Base-by-base conservation (phyloP, 2,797 vertebrate genomes). In the Xenops minutus region DNA sequence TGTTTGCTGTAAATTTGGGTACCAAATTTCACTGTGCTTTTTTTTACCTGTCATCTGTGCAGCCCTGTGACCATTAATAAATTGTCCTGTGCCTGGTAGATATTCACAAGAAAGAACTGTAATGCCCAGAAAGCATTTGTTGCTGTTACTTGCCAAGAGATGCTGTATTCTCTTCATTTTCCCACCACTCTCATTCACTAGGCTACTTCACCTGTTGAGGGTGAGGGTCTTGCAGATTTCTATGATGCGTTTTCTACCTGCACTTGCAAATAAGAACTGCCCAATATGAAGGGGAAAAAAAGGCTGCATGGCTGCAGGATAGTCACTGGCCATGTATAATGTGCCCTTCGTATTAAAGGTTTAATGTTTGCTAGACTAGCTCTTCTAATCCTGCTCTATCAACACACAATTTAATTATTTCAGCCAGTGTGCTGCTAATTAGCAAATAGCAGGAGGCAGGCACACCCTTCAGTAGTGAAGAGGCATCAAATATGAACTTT, bases 201-300 rank as follows among this genome's bases (percentile, higher is more conserved):
- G 27, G 13, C 49, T 61, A 14, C 41, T 52, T 88, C 22, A 43
- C 22, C n/a, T 66, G 27, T 56, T 66, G 51, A 84, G 61, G 11
- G n/a, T 46, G 24, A 61, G 66, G 54, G 62, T 84, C 15, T 61
- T 49, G n/a, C 22, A 51, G 8, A 32, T 77, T 61, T 54, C 49
- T 58, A 16, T 49, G 51, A 26, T 51, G 55, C 1, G 0, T 12
- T 3, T 80, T 9, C 23, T 26, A 8, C 0, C 0, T 62, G 34
- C 22, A 7, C 17, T 43, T 49, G 12, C 29, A 41, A 21, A 37
- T 27, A n/a, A 77, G 41, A 48, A 4, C 10, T 49, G 9, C 30
- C 24, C 22, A 37, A 0, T 3, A 2, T 22, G 54, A 86, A 54
- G 41, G 36, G 29, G 18, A 49, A 81, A 51, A 84, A n/a, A 61